A percentile compares a stretch with the other conserved stretches of the same genome.
phyloP scores from a whole-genome alignment of 2,113 vertebrate species.

The Crotalus viridis region DNA sequence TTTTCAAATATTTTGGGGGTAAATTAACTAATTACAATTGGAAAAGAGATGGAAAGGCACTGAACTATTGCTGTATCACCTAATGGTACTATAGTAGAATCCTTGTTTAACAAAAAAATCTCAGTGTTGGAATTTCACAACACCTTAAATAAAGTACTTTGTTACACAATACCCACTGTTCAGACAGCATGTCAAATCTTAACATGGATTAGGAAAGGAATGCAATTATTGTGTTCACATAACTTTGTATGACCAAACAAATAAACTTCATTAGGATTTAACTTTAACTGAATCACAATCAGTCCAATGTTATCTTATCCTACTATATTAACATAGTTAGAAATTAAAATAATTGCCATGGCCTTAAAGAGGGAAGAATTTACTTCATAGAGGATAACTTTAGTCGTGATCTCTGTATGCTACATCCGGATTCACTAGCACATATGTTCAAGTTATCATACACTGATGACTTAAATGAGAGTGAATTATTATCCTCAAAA shows the following conservation, averaged over 20 bases:
- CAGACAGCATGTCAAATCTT: not conserved
- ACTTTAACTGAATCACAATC: not conserved
- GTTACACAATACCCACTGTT: not conserved
- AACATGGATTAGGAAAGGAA: not conserved
- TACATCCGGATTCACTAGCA: not conserved
- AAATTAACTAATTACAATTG: conserved; percentile 45
- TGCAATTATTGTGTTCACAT: not conserved
- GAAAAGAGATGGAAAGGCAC: conserved; percentile 51
- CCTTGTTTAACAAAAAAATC: not conserved
- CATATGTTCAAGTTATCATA: not conserved
- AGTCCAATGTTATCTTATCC: not conserved
- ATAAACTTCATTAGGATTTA: not conserved
- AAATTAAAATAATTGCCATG: not conserved
- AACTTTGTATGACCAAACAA: not conserved
- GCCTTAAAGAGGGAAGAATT: not conserved
- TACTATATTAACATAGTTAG: not conserved
- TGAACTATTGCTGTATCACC: not conserved
- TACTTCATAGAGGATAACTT: not conserved
- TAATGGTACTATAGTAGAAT: not conserved
- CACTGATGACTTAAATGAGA: not conserved
- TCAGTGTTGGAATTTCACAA: not conserved
- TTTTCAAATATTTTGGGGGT: conserved; percentile 25
- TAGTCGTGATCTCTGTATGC: not conserved
- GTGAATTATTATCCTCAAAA: not conserved
- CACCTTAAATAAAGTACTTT: not conserved